These are phyloP conservation scores for Carposina sasakii DNA, from an alignment of 1,140 invertebrate genomes.

Conservation along the genomic window DNA sequence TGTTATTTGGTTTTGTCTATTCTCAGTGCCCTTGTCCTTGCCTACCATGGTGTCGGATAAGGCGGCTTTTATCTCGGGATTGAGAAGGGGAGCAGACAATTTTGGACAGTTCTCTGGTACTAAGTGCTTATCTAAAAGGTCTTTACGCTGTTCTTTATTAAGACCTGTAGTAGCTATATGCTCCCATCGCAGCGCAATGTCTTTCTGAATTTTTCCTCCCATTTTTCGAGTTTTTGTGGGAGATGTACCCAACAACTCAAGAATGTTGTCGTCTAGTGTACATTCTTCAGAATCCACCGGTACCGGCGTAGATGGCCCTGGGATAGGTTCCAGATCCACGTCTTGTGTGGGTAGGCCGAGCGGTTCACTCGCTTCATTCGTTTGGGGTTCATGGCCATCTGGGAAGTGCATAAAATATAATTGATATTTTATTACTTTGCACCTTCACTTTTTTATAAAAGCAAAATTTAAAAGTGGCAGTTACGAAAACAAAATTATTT, in stretches of 20 bases:
- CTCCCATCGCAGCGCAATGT: not conserved
- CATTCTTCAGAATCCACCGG: not conserved
- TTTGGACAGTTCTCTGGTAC: not conserved
- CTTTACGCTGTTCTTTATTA: not conserved
- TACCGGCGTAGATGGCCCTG: not conserved
- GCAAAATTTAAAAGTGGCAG: not conserved
- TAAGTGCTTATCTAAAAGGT: not conserved
- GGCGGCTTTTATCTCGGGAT: conserved; percentile 3
- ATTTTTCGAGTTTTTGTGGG: not conserved
- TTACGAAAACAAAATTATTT: not conserved
- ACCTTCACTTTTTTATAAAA: not conserved
- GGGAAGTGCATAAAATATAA: not conserved
- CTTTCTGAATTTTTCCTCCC: not conserved
- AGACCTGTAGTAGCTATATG: not conserved
- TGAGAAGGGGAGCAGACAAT: not conserved
- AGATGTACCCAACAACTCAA: not conserved
- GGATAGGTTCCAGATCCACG: not conserved
- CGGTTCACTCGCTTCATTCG: not conserved
- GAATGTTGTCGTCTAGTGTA: not conserved
- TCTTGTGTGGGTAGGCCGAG: not conserved
- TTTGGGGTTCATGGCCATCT: not conserved
- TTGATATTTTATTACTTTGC: not conserved
- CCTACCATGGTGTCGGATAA: not conserved
- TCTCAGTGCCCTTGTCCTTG: not conserved
- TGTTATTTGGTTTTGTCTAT: not conserved